These are phyloP conservation scores for Drosophila tsacasi DNA, from an alignment of 1,140 invertebrate genomes.

Conservation along the genomic window DNA sequence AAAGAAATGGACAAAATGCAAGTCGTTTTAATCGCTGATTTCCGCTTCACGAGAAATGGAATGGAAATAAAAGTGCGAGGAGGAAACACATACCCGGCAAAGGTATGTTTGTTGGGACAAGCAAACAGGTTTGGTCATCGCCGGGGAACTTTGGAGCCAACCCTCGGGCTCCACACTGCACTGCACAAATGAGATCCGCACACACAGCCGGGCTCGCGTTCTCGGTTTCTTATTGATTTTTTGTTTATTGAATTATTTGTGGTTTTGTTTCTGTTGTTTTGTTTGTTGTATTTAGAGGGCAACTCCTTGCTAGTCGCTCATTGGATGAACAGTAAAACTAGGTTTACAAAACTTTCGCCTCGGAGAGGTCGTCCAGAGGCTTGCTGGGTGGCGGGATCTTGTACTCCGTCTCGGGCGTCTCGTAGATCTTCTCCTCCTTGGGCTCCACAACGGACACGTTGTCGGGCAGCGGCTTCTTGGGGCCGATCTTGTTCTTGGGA, in stretches of 20 bases:
- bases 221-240: constrained; percentile 51
- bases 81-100: not conserved
- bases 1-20: constrained; percentile 44
- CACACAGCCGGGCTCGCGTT: constrained; percentile 5
- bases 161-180: constrained; percentile 58
- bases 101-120: not conserved
- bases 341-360: constrained; percentile 82
- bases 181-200: constrained; percentile 50
- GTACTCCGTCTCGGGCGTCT: constrained; percentile 85
- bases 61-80: constrained; percentile 26
- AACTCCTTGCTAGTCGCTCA: constrained; percentile 55
- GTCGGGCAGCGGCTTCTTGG: constrained; percentile 98
- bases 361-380: constrained; percentile 76
- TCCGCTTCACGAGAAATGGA: constrained; percentile 74
- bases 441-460: constrained; percentile 98
- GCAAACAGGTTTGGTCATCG: constrained; percentile 51
- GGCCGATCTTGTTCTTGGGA: constrained; percentile 97
- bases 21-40: constrained; percentile 77
- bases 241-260: constrained; percentile 68
- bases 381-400: constrained; percentile 83
- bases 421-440: constrained; percentile 91
- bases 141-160: constrained; percentile 26
- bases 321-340: constrained; percentile 78
- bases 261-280: constrained; percentile 58
- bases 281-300: constrained; percentile 62